Conservation (phyloP, 2,797 vertebrate species). For the Cynodonichthys magdalenae region DNA sequence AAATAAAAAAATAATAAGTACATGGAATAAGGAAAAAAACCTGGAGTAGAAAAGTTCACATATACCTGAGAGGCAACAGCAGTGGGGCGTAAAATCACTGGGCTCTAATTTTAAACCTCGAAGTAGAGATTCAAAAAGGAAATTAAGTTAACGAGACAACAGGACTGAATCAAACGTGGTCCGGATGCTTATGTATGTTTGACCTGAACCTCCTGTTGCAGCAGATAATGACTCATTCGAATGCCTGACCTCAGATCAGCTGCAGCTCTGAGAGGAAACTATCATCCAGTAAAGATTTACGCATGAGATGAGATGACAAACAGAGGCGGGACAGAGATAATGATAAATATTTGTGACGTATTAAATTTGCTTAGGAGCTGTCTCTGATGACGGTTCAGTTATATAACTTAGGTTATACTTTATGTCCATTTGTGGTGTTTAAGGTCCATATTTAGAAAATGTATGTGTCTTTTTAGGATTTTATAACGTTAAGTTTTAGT, state of each 20-base stretch:
- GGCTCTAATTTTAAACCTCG: conserved; percentile 16
- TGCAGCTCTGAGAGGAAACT: background rate
- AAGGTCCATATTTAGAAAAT: too few species aligned
- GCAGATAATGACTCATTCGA: background rate
- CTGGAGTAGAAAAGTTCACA: conserved; percentile 39
- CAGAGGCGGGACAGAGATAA: background rate
- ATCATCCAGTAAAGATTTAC: conserved; percentile 34
- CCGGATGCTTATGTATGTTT: background rate
- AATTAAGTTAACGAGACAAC: background rate
- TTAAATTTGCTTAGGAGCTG: background rate
- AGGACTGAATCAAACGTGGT: background rate
- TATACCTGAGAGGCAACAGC: conserved; percentile 41
- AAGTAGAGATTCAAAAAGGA: background rate
- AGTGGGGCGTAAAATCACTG: conserved; percentile 18
- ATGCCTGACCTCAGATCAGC: background rate
- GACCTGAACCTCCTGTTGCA: background rate
- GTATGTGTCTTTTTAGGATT: too few species aligned
- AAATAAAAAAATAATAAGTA: background rate
- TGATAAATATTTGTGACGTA: background rate
- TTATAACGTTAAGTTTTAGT: too few species aligned
- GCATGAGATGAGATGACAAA: conserved; percentile 18
- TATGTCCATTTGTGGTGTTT: too few species aligned
- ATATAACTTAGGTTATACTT: background rate
- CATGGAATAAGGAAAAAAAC: background rate
- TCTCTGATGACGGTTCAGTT: background rate